These are phyloP conservation scores for Leucozona laternaria DNA, from an alignment of 2,888 invertebrate species.

Conservation along the genomic window DNA sequence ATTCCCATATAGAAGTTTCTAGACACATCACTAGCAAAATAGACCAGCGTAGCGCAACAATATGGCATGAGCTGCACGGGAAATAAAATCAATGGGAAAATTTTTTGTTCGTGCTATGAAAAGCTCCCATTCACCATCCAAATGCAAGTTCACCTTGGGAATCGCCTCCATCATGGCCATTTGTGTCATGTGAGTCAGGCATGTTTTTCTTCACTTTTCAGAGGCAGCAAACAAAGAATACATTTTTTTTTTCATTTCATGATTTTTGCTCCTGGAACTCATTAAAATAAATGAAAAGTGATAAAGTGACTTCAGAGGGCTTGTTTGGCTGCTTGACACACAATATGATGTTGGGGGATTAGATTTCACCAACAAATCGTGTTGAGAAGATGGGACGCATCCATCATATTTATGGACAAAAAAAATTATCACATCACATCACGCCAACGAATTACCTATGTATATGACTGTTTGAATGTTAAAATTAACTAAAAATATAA, in stretches of 20 bases:
- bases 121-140: slow-evolving; percentile 28
- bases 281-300: slow-evolving; percentile 71
- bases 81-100: slow-evolving; percentile 38
- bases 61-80: neutral
- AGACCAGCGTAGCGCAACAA: slow-evolving; percentile 7
- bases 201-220: slow-evolving; percentile 32
- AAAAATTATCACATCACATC: neutral
- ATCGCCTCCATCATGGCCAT: slow-evolving; percentile 64
- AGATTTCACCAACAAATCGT: slow-evolving; percentile 11
- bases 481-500: too few relatives aligned
- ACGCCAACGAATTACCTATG: neutral
- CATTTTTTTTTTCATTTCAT: slow-evolving; percentile 18
- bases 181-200: slow-evolving; percentile 54
- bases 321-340: slow-evolving; percentile 17
- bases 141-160: slow-evolving; percentile 73
- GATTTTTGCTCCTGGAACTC: slow-evolving; percentile 48
- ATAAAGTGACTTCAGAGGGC: slow-evolving; percentile 30
- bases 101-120: slow-evolving; percentile 29
- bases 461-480: neutral
- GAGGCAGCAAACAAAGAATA: slow-evolving; percentile 12
- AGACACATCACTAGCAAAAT: neutral
- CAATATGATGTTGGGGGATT: neutral
- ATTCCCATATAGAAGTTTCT: slow-evolving; percentile 37
- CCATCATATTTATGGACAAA: neutral
- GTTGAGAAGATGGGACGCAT: neutral